Evolutionary conservation across 2,797 vertebrate species (phyloP), one percentile per base, ranked within the genome.

Genomic region (Silurus aristotelis): DNA sequence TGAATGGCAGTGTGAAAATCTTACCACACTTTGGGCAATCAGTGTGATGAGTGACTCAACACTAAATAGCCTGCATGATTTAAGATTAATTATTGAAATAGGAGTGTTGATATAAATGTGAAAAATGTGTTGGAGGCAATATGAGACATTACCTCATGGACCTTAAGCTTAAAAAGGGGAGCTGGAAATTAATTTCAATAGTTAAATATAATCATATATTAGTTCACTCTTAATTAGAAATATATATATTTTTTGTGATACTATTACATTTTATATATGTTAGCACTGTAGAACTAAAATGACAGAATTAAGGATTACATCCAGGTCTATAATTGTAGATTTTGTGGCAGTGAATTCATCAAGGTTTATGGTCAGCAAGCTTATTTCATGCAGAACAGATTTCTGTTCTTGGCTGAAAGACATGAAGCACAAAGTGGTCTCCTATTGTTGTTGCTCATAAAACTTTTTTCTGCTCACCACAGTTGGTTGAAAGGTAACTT

Each of bases 31-130:
- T 6, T 27, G 72, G 46, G 13, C 6, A 58, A 9, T 56, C 25
- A 58, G 52, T 19, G 17, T 61, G 20, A 3, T 46, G 13, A 22
- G 13, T 15, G 60, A 78, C 2, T 43, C 12, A 13, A 46, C 48
- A n/a, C 43, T 52, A 25, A n/a, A 80, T 25, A 66, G 27, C 19
- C 55, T 77, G 10, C 9, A 22, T 55, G 22, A 75, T 60, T 78
- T 2, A 78, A 38, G n/a, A 48, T 66, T 25, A 48, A 79, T 79
- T 61, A 83, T 25, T 72, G 71, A 46, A 63, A 83, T 25, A 15
- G 38, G 10, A 19, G 20, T 83, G 67, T 20, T 27, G 43, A 2
- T 82, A 71, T 58, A 43, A 43, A 60, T 71, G 7, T 82, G 13
- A 71, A 71, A 83, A 46, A 61, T 61, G 14, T 46, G 58, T 64